Base-by-base conservation (phyloP, 1,140 invertebrate genomes). In the Aradophagus sp. region DNA sequence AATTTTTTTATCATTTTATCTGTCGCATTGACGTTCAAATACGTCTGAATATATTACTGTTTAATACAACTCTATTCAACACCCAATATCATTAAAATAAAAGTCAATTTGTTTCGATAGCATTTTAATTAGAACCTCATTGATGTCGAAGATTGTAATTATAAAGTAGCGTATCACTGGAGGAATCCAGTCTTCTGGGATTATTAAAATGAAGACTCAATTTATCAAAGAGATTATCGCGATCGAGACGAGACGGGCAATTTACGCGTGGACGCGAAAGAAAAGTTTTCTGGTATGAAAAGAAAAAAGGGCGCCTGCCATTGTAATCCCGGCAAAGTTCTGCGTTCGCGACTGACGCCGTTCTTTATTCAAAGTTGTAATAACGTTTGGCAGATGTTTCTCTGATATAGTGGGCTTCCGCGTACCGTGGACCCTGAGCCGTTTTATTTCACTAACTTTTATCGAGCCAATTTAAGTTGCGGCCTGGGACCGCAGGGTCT, bases 351-450 rank as follows among this genome's bases (percentile, higher is more conserved):
- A 63, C 53, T 65, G 47, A 63, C 66, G 75, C 70, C 77, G 77
- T 85, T 84, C 82, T 84, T 84, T 84, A 84, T 84, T 84, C 84
- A 84, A 85, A 85, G 80, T 85, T 85, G 83, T 85, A 85, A 85
- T 84, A 85, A 84, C 82, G 79, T 86, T 86, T 84, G 84, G 83
- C 83, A 85, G 84, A 86, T 86, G 82, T 84, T 83, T 82, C 79
- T 78, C 78, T 81, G 83, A 86, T 86, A 84, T 84, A 84, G 80
- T 80, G 70, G 73, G 69, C 63, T 65, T 71, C 26, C 55, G 63
- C 56, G 55, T 38, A 61, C 17, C 41, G 53, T 65, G 44, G 67
- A 75, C 73, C 67, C 74, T 19, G 53, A 74, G 70, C 77, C 78
- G 75, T 77, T 84, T 84, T 84, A 82, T 83, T 84, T 77, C 76